Evolutionary conservation across 2,113 vertebrate species (phyloP), one percentile per base, ranked within the genome.

Genomic region (Amia ocellicauda): DNA sequence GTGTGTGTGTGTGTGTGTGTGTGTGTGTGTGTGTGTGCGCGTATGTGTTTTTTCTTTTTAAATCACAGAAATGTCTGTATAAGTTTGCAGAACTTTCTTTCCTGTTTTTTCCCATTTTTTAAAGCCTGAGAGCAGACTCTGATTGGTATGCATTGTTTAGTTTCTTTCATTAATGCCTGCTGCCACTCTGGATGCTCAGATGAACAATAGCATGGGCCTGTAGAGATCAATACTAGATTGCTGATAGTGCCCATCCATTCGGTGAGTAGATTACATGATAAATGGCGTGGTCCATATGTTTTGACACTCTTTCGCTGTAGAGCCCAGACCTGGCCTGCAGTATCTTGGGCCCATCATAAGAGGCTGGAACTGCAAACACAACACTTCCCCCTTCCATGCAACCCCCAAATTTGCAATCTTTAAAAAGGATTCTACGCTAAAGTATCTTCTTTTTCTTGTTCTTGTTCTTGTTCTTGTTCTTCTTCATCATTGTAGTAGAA

Each of bases 191-290:
- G 88, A 83, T 89, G 88, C 84, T 83, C 83, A 89, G 91, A 93
- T 95, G 93, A 96, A 97, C 94, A 98, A 98, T 97, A 94, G 93
- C 91, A 84, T 79, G 78, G 85, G 84, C 89, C 90, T 83, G 86
- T 82, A 70, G 74, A 83, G 92, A 98, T 98, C 95, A 93, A 98
- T 98, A 96, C 88, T 86, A 96, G 93, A 95, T 96, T 91, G 91
- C 94, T 97, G 94, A 97, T 98, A 95, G 92, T 87, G 91, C 90
- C 93, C 92, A 89, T 94, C 93, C 94, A 91, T 93, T 95, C 93
- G 85, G 78, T 83, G 89, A 88, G 89, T 83, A 97, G 94, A 97
- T 98, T 92, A 93, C 90, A 90, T 98, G 96, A 98, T 95, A 94
- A 97, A 98, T 98, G 93, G 93, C 71, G 70, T 70, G 83, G 91